Base-by-base conservation (phyloP, 2,888 invertebrate genomes). In the Tenodera sinensis region DNA sequence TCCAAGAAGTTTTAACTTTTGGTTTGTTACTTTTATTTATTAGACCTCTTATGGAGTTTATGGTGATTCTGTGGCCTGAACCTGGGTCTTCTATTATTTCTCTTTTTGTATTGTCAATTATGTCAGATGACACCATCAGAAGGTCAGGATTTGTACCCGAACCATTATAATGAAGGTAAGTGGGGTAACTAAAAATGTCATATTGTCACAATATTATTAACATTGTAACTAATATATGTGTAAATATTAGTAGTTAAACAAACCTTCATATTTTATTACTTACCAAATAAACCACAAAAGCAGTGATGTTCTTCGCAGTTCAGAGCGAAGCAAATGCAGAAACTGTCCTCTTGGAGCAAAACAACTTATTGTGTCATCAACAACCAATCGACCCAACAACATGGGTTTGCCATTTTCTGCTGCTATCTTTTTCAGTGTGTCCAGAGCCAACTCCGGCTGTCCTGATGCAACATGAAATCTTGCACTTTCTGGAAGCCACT, bases 401-500 rank as follows among this genome's bases (percentile, higher is more conserved):
- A 98, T 97, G 0, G 98, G 97, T 90, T 97, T 96, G 0, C 97
- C 97, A 93, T 99, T 99, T 92, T 98, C 97, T 92, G 95, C 94
- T 0, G 98, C 98, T 92, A 95, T 95, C 94, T 97, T 95, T 94
- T 97, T 96, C 88, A 99, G 93, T 0, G 98, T 98, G 89, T 95
- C 95, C 89, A 98, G 93, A 0, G 98, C 98, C 93, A 96, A 96
- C 90, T 98, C 98, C 7, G 97, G 96, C 92, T 97, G 96, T 0
- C 98, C 98, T 91, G 96, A 96, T 0, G 98, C 96, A 71, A 98
- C 97, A 92, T 98, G 97, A 93, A 95, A 99, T 90, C 98, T 95
- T 0, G 98, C 98, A 90, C 98, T 98, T 93, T 99, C 98, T 34
- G 99, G 98, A 89, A 99, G 93, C 98, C 98, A 99, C 98, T 98